These are phyloP conservation scores for Pagrus major DNA, from an alignment of 2,113 vertebrate genomes.

Conservation along the genomic window DNA sequence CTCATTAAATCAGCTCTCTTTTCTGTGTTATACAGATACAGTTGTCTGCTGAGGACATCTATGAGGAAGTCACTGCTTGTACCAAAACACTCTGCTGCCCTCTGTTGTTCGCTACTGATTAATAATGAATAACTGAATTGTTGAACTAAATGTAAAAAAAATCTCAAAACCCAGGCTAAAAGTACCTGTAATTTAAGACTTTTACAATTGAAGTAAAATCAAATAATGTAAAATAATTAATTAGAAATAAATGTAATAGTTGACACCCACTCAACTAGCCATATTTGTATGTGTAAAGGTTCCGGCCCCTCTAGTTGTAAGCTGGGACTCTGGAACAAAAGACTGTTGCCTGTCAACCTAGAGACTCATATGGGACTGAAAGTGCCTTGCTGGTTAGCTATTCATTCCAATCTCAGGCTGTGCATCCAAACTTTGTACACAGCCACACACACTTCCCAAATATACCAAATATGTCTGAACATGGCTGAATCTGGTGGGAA, in stretches of 20 bases:
- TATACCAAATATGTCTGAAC: neutral
- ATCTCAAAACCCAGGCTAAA: neutral
- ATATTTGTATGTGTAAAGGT: too few relatives aligned
- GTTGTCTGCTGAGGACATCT: slow-evolving; percentile 24
- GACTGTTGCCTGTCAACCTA: neutral
- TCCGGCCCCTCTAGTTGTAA: neutral
- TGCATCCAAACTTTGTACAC: too few relatives aligned
- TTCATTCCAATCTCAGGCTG: neutral
- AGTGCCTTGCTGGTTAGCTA: neutral
- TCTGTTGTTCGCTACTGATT: slow-evolving; percentile 62
- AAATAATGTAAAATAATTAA: too few relatives aligned
- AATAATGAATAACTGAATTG: neutral
- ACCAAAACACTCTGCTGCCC: slow-evolving; percentile 77
- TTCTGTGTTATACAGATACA: slow-evolving; percentile 30
- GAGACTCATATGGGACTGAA: neutral
- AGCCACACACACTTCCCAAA: neutral
- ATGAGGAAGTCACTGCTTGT: neutral
- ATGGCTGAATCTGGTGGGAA: too few relatives aligned
- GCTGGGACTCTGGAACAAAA: neutral
- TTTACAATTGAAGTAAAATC: neutral
- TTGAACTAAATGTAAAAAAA: neutral
- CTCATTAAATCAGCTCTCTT: slow-evolving; percentile 63
- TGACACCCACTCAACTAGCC: neutral
- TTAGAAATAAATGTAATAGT: neutral
- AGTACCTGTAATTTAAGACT: neutral